Evolutionary conservation across 2,797 vertebrate genomes (phyloP).

Genomic region (Hephaestus fuliginosus): DNA sequence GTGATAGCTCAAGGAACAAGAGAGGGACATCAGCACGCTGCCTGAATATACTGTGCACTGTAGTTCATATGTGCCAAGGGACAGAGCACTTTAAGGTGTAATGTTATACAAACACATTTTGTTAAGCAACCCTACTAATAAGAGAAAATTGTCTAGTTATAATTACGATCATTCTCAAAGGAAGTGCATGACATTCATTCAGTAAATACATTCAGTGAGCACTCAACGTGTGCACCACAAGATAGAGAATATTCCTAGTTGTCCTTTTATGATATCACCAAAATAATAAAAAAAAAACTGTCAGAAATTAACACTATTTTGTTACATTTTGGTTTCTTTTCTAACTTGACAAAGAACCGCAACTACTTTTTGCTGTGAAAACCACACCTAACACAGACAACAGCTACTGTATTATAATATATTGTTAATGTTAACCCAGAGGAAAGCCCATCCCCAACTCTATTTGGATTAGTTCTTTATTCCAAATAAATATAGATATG

Average conservation of each 20-base stretch:
- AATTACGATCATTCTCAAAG: too few relatives aligned
- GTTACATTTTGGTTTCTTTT: too few relatives aligned
- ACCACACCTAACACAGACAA: neutral
- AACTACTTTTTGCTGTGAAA: neutral
- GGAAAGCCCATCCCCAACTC: neutral
- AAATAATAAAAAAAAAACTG: too few relatives aligned
- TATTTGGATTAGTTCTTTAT: neutral
- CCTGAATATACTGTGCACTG: neutral
- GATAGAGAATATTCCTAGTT: neutral
- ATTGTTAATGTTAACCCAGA: neutral
- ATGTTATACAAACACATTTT: neutral
- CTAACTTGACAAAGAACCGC: too few relatives aligned
- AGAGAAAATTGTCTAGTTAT: neutral
- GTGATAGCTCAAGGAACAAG: neutral
- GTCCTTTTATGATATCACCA: neutral
- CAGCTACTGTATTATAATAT: neutral
- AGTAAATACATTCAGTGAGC: neutral
- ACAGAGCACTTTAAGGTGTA: neutral
- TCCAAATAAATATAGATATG: neutral
- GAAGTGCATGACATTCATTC: too few relatives aligned
- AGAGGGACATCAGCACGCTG: neutral
- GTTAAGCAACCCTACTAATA: neutral
- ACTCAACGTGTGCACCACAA: neutral
- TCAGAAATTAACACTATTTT: too few relatives aligned
- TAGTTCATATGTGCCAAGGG: neutral